Conservation (phyloP, 1,140 invertebrate species). For the Drepana arcuata region DNA sequence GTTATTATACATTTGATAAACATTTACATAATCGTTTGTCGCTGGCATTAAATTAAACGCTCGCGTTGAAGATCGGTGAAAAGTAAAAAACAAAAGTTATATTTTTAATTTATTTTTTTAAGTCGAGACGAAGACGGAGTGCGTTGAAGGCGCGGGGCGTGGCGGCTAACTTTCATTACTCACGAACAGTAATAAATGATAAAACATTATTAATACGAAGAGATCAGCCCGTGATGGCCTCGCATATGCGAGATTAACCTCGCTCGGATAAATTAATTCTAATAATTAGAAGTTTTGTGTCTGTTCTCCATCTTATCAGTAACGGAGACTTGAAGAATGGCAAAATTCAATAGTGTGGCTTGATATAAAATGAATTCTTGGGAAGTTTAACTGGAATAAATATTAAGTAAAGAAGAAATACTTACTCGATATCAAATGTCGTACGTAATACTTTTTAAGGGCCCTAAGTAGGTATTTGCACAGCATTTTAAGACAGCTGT, state of each 20-base stretch:
- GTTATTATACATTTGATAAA: slow-evolving; percentile 22
- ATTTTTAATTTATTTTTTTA: slow-evolving; percentile 43
- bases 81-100: slow-evolving; percentile 38
- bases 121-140: slow-evolving; percentile 61
- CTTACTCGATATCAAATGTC: too few species aligned
- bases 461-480: too few species aligned
- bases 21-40: slow-evolving; percentile 51
- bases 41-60: slow-evolving; percentile 41
- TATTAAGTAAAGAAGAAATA: too few species aligned
- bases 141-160: slow-evolving; percentile 53
- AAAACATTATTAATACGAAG: slow-evolving; percentile 70
- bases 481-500: too few species aligned
- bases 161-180: slow-evolving; percentile 67
- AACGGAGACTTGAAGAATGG: too few species aligned
- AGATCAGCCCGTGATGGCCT: slow-evolving; percentile 52
- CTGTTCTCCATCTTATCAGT: too few species aligned
- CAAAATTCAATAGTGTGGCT: too few species aligned
- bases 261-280: slow-evolving; percentile 61
- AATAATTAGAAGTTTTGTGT: slow-evolving; percentile 59
- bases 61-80: slow-evolving; percentile 38
- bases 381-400: too few species aligned
- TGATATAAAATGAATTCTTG: too few species aligned
- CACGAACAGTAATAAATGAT: slow-evolving; percentile 68
- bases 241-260: slow-evolving; percentile 43
- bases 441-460: neutral